Evolutionary conservation across 2,113 vertebrate species (phyloP), one percentile per base, ranked within the genome.

Genomic region (Ploceus nigricollis): DNA sequence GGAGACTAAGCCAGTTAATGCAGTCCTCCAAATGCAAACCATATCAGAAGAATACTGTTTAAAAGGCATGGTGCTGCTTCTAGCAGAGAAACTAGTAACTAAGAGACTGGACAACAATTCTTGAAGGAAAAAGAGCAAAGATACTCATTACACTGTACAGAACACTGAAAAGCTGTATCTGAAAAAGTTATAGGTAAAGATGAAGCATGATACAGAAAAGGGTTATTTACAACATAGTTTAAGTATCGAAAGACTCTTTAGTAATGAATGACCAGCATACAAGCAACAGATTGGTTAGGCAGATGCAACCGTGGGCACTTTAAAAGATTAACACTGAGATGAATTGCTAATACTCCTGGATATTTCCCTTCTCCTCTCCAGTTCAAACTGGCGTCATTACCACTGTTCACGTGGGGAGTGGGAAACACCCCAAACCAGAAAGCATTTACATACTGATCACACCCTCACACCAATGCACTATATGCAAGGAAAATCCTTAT

Each of bases 1-100:
- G 92, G 87, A 96, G 94, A 94, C 87, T 87, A 94, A 93, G 90
- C 51, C 66, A 87, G 95, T 71, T 96, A 96, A 96, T 84, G 83
- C 79, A 89, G 76, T 88, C 78, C 58, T 91, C 73, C 94, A 94
- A 90, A 96, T 82, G 53, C 71, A 89, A 92, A 54, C 68, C 31
- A 0, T 73, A 73, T 69, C 86, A 80, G 65, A 94, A 91, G 68
- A 84, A 60, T 73, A 86, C 50, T 35, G 11, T 89, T 76, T 66
- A 65, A 90, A 92, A 94, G 78, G 69, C 86, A 82, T 4, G 66
- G 37, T 81, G 56, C 66, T 69, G 64, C 57, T 84, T 86, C 68
- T 27, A 42, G 56, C 30, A 47, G 25, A 88, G 61, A 39, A 90
- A 44, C 70, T 69, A 88, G 57, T 58, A 69, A 82, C 79, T 82